Conservation (phyloP, 2,888 invertebrate genomes). For the Nomada ruficornis region DNA sequence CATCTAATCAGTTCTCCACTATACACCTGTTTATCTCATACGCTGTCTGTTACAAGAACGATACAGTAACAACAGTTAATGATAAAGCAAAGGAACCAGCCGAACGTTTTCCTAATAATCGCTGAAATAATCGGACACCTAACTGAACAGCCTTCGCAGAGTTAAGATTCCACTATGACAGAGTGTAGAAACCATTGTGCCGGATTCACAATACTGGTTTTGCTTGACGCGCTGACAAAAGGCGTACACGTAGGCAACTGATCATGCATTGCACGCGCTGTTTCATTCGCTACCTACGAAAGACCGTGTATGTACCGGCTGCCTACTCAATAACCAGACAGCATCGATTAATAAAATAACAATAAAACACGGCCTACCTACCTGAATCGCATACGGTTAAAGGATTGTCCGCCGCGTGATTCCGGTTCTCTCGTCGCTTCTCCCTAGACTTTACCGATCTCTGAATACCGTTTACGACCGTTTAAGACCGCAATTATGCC, state of each 20-base stretch:
- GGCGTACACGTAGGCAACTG: conserved; percentile 62
- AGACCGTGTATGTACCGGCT: conserved; percentile 53
- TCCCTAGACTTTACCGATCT: conserved; percentile 17
- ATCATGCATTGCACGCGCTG: conserved; percentile 49
- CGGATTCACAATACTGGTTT: conserved; percentile 12
- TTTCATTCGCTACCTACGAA: conserved; percentile 59
- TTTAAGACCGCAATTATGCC: conserved; percentile 24
- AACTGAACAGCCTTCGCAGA: background rate
- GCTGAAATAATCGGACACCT: background rate
- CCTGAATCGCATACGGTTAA: conserved; percentile 45
- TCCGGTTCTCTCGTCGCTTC: conserved; percentile 37
- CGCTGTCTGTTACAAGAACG: no score
- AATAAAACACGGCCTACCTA: conserved; percentile 70
- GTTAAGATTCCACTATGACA: conserved; percentile 9
- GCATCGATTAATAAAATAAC: conserved; percentile 77
- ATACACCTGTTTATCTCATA: no score
- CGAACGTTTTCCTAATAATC: background rate
- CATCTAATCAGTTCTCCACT: no score
- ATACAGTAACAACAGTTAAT: no score
- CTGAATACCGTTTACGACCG: conserved; percentile 34
- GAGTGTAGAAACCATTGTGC: conserved; percentile 1
- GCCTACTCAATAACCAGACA: conserved; percentile 72
- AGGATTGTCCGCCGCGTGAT: conserved; percentile 42
- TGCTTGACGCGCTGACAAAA: conserved; percentile 60
- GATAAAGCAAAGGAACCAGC: background rate